Conservation (phyloP, 2,113 vertebrate species). For the Microcebus murinus region DNA sequence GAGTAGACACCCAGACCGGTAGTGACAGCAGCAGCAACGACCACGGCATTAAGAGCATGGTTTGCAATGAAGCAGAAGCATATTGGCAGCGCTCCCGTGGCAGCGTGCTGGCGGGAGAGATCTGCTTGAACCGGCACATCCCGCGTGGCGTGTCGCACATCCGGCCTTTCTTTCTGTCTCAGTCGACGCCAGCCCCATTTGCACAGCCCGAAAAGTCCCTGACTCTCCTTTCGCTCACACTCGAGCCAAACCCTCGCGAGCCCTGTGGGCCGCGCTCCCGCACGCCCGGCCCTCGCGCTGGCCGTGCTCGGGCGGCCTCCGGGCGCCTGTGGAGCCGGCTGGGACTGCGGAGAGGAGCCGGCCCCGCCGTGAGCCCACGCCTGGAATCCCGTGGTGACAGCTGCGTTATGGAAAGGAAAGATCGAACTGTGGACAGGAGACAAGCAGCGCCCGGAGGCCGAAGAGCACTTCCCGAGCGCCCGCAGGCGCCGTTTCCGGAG, state of each 20-base stretch:
- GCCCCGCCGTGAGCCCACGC: background rate
- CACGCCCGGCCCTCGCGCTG: accelerated
- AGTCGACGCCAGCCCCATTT: background rate
- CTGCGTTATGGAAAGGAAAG: background rate
- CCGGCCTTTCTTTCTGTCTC: background rate
- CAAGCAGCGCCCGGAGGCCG: background rate
- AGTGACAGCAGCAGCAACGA: background rate
- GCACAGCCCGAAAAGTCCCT: background rate
- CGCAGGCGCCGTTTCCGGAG: background rate
- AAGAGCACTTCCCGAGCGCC: background rate
- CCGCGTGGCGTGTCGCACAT: background rate
- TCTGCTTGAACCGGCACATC: background rate
- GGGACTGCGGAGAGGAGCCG: background rate
- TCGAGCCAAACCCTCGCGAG: background rate
- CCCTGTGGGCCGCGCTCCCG: too few relatives aligned
- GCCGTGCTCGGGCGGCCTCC: background rate
- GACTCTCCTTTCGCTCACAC: background rate
- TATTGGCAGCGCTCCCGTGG: background rate
- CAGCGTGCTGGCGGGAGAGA: background rate
- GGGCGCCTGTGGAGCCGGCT: background rate
- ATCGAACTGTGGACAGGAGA: background rate
- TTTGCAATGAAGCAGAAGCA: background rate
- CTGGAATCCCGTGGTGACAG: background rate
- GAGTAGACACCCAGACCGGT: background rate
- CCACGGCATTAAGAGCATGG: background rate